A percentile compares a stretch with the other conserved stretches of the same genome.
Conservation (phyloP, 2,888 invertebrate species). For the Epiblema foenella region DNA sequence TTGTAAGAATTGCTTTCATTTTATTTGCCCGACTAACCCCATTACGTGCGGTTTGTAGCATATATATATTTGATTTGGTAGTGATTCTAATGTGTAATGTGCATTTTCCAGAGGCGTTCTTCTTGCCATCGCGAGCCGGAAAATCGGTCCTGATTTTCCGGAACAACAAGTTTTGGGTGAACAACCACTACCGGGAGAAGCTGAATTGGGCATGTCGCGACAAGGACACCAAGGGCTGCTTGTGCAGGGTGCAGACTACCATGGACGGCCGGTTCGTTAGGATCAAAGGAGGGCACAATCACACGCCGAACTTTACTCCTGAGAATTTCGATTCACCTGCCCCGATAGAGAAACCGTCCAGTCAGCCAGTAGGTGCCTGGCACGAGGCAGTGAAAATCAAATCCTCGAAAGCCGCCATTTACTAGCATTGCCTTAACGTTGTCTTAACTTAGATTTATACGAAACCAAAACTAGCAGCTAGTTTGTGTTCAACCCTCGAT, state of each 20-base stretch:
- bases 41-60: neutral
- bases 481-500: slow-evolving; percentile 12
- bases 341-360: slow-evolving; percentile 40
- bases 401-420: slow-evolving; percentile 31
- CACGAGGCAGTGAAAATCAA: slow-evolving; percentile 47
- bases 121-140: slow-evolving; percentile 77
- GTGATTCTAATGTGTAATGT: slow-evolving; percentile 45
- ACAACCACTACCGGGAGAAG: slow-evolving; percentile 77
- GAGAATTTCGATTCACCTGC: slow-evolving; percentile 68
- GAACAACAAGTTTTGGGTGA: slow-evolving; percentile 80
- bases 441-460: slow-evolving; percentile 6
- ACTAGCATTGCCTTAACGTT: slow-evolving; percentile 14
- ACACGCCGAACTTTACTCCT: slow-evolving; percentile 74
- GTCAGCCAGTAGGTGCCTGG: slow-evolving; percentile 44
- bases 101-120: slow-evolving; percentile 73
- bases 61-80: slow-evolving; percentile 27
- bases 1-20: neutral
- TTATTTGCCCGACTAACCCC: neutral
- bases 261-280: slow-evolving; percentile 74
- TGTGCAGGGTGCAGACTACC: slow-evolving; percentile 81
- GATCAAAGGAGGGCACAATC: slow-evolving; percentile 73
- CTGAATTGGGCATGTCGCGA: slow-evolving; percentile 81
- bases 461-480: slow-evolving; percentile 30
- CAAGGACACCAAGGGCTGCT: slow-evolving; percentile 73
- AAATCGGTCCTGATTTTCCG: slow-evolving; percentile 78